These are phyloP conservation scores for Scaptomyza cyrtandrae DNA, from an alignment of 2,888 invertebrate genomes.

Conservation along the genomic window DNA sequence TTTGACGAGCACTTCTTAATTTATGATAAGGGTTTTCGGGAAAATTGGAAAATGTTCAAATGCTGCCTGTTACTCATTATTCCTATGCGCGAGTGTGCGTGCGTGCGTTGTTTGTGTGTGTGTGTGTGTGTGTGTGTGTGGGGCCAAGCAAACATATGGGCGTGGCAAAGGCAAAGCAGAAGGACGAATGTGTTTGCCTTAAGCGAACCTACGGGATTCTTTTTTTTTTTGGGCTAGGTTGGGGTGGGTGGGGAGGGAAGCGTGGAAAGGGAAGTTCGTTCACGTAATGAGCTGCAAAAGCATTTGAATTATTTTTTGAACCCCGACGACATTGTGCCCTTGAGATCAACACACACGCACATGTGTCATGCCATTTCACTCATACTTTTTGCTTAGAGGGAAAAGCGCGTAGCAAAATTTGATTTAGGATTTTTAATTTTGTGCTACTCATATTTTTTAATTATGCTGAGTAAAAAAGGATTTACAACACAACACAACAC, in stretches of 20 bases:
- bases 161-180: conserved; percentile 2
- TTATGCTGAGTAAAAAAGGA: conserved; percentile 77
- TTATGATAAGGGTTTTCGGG: conserved; percentile 81
- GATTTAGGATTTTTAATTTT: conserved; percentile 81
- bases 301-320: conserved; percentile 81
- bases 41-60: conserved; percentile 81
- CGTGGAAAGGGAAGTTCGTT: conserved; percentile 26
- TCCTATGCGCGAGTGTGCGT: conserved; percentile 24
- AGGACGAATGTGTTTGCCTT: conserved; percentile 49
- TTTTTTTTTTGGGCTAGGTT: conserved; percentile 8
- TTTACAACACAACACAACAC: conserved; percentile 50
- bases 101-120: too few species aligned
- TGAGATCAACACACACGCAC: conserved; percentile 68
- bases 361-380: conserved; percentile 27
- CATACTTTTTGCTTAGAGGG: conserved; percentile 22
- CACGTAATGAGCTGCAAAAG: conserved; percentile 80
- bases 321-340: conserved; percentile 82
- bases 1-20: conserved; percentile 81
- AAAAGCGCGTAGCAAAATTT: conserved; percentile 66
- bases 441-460: conserved; percentile 81
- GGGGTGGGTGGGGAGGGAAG: neutral
- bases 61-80: conserved; percentile 60
- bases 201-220: conserved; percentile 73
- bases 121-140: neutral
- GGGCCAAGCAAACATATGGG: conserved; percentile 45